Evolutionary conservation across 2,113 vertebrate species (phyloP), one percentile per base, ranked within the genome.

Genomic region (Ophthalmolycus amberensis): DNA sequence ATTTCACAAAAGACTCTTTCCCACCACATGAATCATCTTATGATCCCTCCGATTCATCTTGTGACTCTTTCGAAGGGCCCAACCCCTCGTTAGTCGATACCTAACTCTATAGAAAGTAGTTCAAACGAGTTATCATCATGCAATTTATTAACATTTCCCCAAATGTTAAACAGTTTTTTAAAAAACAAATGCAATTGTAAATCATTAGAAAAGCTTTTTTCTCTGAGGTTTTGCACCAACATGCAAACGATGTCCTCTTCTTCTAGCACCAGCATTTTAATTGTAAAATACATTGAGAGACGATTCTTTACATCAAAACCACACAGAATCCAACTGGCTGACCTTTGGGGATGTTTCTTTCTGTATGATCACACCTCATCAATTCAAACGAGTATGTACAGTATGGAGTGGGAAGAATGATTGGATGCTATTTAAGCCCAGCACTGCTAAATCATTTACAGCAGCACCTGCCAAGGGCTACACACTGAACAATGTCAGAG

Each of bases 371-470:
- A 15, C 52, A 34, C 37, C 20, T 27, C 56, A 12, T 38, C 9
- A 15, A 20, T 66, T 46, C 29, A 50, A 50, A 71, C 22, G 25
- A 37, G 34, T 65, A 9, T 60, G 67, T 76, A 40, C 29, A 48
- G 38, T 74, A 32, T 20, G 22, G 14, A 2, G 46, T 11, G 63
- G 48, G 46, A 73, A 59, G 32, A 67, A 48, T 46, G 27, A 37
- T 29, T 62, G 62, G 44, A 44, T 66, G 42, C 71, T 60, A 65
- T 70, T 58, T 40, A 27, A 50, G 80, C 80, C 58, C 42, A n/a
- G 60, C 32, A 15, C 63, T 67, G 78, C 75, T 84, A 42, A 84
- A 86, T 81, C 75, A 79, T 78, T 71, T 75, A 82, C 67, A 63
- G 63, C 71, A 63, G 67, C 67, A 64, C 59, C 44, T 66, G 77